Base-by-base conservation (phyloP, 2,888 invertebrate genomes). In the Rhorus exstirpatorius region DNA sequence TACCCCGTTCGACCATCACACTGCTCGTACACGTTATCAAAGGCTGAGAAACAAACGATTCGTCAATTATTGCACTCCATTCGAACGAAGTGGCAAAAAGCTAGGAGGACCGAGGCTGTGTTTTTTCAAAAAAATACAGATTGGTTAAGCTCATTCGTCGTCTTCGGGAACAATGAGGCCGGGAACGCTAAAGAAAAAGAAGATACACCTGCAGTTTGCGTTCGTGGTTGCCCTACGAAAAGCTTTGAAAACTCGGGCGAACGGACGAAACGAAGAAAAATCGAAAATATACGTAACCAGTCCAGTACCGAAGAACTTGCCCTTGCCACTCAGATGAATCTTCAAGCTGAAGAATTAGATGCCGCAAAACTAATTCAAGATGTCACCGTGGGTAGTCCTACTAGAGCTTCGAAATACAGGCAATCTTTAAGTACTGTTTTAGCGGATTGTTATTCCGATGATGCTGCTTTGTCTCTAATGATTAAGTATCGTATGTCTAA, bases 171-270 rank as follows among this genome's bases (percentile, higher is more conserved):
- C 31, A 31, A 31, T 31, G 31, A 31, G 31, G 31, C 6, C 31
- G 31, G 44, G 12, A 44, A 44, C 12, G 7, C 44, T 44, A 12
- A 3, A 44, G n/a, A 44, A 14, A 44, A 14, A 44, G n/a, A 44
- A 44, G 44, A 10, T 12, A 12, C 44, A 44, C n/a, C 12, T 44
- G 3, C 44, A 44, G 44, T 44, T 44, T 12, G 2, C 14, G 1
- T 12, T 12, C 44, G 44, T 44, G 44, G 44, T 44, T 12, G 44
- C 44, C 3, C n/a, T 71, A 53, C 71, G 58, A 53, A 71, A 49
- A 71, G 55, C 71, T 71, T 55, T 24, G 60, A 60, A 46, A 41
- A 72, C 72, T 72, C 72, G 12, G 55, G 60, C 35, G 71, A 71
- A 14, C 58, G 58, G 71, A 31, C 71, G 71, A 55, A 38, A 71